Conservation (phyloP, 2,888 invertebrate species). For the Tuta absoluta region DNA sequence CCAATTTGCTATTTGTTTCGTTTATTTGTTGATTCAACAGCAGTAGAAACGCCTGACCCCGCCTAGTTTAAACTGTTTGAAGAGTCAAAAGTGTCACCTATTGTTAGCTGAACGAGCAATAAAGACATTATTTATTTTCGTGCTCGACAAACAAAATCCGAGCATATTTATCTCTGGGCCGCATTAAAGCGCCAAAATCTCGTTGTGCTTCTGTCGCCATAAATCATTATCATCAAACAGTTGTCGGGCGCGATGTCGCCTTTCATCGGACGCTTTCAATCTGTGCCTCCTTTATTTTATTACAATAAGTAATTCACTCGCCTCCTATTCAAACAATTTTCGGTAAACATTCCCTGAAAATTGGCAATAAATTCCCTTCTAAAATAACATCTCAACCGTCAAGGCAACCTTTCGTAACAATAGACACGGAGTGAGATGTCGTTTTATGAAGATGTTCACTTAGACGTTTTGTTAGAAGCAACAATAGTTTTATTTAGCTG, state of each 20-base stretch:
- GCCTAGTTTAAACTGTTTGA: conserved; percentile 20
- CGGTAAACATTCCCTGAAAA: conserved; percentile 75
- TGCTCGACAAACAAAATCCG: conserved; percentile 56
- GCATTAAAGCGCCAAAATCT: conserved; percentile 71
- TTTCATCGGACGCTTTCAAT: conserved; percentile 78
- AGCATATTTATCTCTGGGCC: conserved; percentile 67
- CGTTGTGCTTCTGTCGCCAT: conserved; percentile 72
- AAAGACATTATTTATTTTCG: conserved; percentile 57
- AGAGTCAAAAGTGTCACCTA: conserved; percentile 38
- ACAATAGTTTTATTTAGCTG: conserved; percentile 80
- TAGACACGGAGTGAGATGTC: conserved; percentile 59
- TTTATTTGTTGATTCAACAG: conserved; percentile 34
- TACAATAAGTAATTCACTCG: conserved; percentile 79
- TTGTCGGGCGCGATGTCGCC: conserved; percentile 62
- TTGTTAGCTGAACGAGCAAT: conserved; percentile 41
- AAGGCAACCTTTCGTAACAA: conserved; percentile 65
- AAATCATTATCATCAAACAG: conserved; percentile 79
- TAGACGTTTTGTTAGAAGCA: conserved; percentile 72
- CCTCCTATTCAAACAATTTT: conserved; percentile 75
- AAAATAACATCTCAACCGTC: conserved; percentile 62
- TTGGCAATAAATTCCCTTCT: conserved; percentile 77
- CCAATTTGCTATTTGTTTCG: conserved; percentile 39
- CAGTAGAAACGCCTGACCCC: conserved; percentile 31
- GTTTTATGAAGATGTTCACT: conserved; percentile 79
- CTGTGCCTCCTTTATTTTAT: conserved; percentile 76